These are phyloP conservation scores for Silurus lanzhouensis DNA, from an alignment of 2,797 vertebrate genomes.

Conservation along the genomic window DNA sequence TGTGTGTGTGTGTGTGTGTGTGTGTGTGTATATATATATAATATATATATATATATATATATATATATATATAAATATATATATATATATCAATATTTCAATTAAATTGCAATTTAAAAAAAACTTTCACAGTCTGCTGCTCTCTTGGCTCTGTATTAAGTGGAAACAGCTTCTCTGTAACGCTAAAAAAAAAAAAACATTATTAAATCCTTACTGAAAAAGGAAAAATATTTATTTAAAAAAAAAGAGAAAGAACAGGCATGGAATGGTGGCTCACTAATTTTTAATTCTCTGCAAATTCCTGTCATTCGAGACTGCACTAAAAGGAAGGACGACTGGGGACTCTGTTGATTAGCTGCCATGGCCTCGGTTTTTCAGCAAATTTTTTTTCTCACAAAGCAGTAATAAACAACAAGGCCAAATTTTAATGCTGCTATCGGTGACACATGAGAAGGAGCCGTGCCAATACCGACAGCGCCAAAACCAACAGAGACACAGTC, in stretches of 20 bases:
- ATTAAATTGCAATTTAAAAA: neutral
- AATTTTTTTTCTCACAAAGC: conserved; percentile 16
- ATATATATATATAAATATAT: no score
- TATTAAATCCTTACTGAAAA: conserved; percentile 2
- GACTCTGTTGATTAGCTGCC: conserved; percentile 22
- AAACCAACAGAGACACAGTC: conserved; percentile 4
- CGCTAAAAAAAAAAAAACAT: neutral
- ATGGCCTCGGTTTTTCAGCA: conserved; percentile 17
- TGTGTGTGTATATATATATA: no score
- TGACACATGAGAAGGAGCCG: neutral
- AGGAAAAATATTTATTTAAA: neutral
- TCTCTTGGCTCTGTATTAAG: conserved; percentile 62
- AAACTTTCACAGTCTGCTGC: conserved; percentile 20
- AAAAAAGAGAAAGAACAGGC: neutral
- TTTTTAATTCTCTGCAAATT: conserved; percentile 40
- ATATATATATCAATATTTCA: no score
- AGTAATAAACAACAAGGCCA: conserved; percentile 25
- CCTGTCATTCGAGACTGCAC: conserved; percentile 20
- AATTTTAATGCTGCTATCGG: conserved; percentile 20
- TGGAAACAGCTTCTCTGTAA: conserved; percentile 62
- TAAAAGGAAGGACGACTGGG: neutral
- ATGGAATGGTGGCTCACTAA: neutral
- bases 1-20: no score
- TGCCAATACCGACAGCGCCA: conserved; percentile 7
- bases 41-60: no score